Conservation (phyloP, 1,140 invertebrate species). For the Leptinotarsa texana region DNA sequence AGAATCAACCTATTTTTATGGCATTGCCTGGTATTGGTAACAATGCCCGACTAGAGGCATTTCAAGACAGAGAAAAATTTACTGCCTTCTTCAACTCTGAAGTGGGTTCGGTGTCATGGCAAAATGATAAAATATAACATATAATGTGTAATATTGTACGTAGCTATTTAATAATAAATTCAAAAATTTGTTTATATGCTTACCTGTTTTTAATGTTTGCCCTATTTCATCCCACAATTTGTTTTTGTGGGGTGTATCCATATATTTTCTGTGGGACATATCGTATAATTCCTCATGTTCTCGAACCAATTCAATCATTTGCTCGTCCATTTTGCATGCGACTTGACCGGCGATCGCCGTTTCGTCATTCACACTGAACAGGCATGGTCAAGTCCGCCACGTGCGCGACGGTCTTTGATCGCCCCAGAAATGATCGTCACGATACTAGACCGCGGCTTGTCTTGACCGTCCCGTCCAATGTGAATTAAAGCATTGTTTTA, state of each 20-base stretch:
- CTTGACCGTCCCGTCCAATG: too few relatives aligned
- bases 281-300: conserved; percentile 1
- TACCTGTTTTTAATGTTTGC: not conserved
- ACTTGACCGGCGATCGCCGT: too few relatives aligned
- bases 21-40: conserved; percentile 1
- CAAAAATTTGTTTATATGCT: not conserved
- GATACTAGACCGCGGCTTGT: too few relatives aligned
- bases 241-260: not conserved
- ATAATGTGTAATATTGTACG: not conserved
- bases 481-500: too few relatives aligned
- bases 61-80: conserved; percentile 2
- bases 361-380: too few relatives aligned
- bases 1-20: not conserved
- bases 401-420: too few relatives aligned
- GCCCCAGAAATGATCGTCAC: too few relatives aligned
- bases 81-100: not conserved
- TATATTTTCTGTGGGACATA: not conserved
- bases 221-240: not conserved
- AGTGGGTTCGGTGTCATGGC: not conserved
- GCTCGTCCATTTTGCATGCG: not conserved
- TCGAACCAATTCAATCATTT: not conserved
- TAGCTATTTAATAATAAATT: not conserved
- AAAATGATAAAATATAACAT: not conserved
- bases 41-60: not conserved
- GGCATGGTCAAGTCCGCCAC: too few relatives aligned